These are phyloP conservation scores for Xenus cinereus DNA, from an alignment of 2,113 vertebrate species.

Conservation along the genomic window DNA sequence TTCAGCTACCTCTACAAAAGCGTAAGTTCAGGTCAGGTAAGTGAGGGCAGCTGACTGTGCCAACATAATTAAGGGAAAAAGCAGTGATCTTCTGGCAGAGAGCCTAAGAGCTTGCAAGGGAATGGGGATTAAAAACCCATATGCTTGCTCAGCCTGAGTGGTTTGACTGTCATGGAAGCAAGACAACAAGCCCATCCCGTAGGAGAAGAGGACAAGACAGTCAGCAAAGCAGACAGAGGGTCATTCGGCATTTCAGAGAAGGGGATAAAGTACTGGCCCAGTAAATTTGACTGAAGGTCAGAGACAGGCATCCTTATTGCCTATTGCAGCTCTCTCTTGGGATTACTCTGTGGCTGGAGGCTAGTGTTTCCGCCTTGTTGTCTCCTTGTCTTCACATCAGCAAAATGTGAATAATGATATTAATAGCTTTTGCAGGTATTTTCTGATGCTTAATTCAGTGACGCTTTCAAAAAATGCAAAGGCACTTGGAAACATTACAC, in stretches of 20 bases:
- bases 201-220: not conserved
- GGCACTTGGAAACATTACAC: not conserved
- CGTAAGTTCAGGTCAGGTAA: not conserved
- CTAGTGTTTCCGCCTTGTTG: not conserved
- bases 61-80: not conserved
- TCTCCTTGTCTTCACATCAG: not conserved
- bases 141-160: not conserved
- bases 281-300: not conserved
- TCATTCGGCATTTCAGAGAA: not conserved
- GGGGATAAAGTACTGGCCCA: not conserved
- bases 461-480: not conserved
- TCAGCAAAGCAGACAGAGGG: not conserved
- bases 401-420: not conserved
- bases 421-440: not conserved
- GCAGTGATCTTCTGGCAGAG: not conserved
- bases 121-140: not conserved
- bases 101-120: not conserved
- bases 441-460: not conserved
- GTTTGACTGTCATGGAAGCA: not conserved
- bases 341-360: not conserved
- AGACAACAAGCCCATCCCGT: not conserved
- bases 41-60: not conserved
- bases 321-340: not conserved
- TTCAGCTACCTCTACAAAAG: not conserved
- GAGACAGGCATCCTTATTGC: not conserved